phyloP scores from a whole-genome alignment of 2,113 vertebrate genomes.

The Gobius niger region DNA sequence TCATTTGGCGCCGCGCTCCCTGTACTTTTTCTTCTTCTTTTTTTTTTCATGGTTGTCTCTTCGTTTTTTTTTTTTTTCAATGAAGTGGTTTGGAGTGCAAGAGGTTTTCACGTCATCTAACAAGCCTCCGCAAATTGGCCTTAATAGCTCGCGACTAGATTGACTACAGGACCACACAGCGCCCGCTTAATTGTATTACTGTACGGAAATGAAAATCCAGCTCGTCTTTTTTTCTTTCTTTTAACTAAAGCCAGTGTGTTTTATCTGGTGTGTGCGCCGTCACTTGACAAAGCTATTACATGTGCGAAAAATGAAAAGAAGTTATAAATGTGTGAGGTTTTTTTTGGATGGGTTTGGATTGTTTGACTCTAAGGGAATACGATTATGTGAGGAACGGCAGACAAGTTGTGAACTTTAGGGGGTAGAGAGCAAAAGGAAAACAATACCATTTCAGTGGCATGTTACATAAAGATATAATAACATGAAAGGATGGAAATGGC shows the following conservation, averaged over 20 bases:
- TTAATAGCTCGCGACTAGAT: constrained; percentile 40
- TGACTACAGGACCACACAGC: constrained; percentile 47
- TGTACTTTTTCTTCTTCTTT: constrained; percentile 23
- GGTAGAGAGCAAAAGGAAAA: too few species aligned
- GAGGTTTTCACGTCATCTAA: constrained; percentile 27
- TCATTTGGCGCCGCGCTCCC: constrained; percentile 19
- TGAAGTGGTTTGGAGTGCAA: constrained; percentile 43
- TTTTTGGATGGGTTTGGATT: too few species aligned
- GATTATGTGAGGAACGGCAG: too few species aligned
- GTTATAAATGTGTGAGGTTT: too few species aligned
- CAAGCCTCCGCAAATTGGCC: constrained; percentile 28
- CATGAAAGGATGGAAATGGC: too few species aligned
- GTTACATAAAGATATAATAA: too few species aligned
- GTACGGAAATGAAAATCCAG: constrained; percentile 25
- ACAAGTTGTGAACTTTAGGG: too few species aligned
- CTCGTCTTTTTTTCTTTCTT: constrained; percentile 17
- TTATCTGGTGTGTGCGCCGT: constrained; percentile 19
- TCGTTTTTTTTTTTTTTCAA: constrained; percentile 24
- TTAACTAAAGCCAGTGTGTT: neutral
- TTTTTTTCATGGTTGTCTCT: constrained; percentile 33
- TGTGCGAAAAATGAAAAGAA: too few species aligned
- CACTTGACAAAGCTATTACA: too few species aligned
- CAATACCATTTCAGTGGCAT: too few species aligned
- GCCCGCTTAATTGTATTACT: constrained; percentile 50
- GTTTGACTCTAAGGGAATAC: too few species aligned